phyloP scores from a whole-genome alignment of 2,113 vertebrate species.

The Rhineura floridana region DNA sequence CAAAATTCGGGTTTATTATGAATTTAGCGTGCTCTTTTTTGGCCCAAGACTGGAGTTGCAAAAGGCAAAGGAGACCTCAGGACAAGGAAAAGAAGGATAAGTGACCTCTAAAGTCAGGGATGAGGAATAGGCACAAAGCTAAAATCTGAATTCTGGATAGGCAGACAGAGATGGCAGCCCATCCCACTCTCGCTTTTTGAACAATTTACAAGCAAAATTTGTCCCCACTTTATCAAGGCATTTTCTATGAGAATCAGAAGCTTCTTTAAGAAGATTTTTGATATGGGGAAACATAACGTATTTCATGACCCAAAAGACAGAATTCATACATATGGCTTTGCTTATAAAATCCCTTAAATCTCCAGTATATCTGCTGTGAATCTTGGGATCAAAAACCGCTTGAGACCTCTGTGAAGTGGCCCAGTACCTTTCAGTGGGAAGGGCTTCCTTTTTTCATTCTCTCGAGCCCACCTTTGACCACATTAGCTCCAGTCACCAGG shows the following conservation, averaged over 20 bases:
- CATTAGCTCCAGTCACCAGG: neutral
- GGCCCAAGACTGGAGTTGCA: neutral
- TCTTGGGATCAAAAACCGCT: neutral
- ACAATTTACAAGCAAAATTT: neutral
- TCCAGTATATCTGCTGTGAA: neutral
- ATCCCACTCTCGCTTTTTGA: neutral
- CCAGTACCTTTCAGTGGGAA: neutral
- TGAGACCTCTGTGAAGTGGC: neutral
- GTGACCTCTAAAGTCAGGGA: neutral
- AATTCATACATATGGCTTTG: neutral
- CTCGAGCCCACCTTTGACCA: no score
- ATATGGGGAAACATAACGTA: neutral
- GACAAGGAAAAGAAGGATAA: neutral
- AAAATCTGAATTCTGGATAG: neutral
- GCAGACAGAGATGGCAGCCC: neutral
- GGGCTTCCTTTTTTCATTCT: neutral
- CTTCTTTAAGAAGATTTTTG: neutral
- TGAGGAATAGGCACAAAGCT: neutral
- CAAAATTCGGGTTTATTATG: neutral
- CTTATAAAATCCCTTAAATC: no score
- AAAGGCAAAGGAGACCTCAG: neutral
- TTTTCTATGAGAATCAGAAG: neutral
- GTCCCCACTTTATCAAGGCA: neutral
- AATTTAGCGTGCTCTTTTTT: neutral
- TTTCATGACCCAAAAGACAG: neutral